Conservation (phyloP, 2,113 vertebrate genomes). For the Rostratula benghalensis region DNA sequence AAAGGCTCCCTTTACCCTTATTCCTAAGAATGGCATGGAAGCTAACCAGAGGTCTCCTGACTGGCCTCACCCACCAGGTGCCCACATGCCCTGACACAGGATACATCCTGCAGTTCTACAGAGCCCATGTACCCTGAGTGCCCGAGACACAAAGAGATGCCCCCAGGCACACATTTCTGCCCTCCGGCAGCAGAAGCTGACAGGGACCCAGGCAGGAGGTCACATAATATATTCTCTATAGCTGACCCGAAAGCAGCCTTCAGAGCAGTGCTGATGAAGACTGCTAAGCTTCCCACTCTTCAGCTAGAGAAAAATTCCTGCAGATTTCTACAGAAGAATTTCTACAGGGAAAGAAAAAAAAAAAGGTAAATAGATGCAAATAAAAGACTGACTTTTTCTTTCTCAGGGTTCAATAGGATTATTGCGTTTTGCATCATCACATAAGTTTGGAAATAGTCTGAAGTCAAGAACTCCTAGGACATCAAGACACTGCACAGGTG, state of each 20-base stretch:
- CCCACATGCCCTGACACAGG: rapidly evolving
- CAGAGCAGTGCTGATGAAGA: background rate
- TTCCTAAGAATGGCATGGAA: background rate
- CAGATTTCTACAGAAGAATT: too few relatives aligned
- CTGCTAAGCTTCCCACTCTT: background rate
- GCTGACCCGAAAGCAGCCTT: background rate
- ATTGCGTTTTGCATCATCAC: background rate
- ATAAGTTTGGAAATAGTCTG: background rate
- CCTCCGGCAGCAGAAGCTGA: background rate
- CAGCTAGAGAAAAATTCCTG: background rate
- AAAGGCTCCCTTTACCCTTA: background rate
- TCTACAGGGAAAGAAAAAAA: background rate
- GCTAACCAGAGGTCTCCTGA: background rate
- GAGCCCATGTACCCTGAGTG: background rate
- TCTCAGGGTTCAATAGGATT: background rate
- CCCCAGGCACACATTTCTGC: background rate
- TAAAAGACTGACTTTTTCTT: background rate
- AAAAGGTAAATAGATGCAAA: background rate
- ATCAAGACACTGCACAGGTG: background rate
- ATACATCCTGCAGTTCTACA: background rate
- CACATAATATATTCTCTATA: rapidly evolving
- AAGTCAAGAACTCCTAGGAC: background rate
- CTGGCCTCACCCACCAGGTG: background rate
- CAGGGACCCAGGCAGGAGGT: background rate
- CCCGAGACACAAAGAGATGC: rapidly evolving